Conservation (phyloP, 2,888 invertebrate species). For the Pandemis heparana region DNA sequence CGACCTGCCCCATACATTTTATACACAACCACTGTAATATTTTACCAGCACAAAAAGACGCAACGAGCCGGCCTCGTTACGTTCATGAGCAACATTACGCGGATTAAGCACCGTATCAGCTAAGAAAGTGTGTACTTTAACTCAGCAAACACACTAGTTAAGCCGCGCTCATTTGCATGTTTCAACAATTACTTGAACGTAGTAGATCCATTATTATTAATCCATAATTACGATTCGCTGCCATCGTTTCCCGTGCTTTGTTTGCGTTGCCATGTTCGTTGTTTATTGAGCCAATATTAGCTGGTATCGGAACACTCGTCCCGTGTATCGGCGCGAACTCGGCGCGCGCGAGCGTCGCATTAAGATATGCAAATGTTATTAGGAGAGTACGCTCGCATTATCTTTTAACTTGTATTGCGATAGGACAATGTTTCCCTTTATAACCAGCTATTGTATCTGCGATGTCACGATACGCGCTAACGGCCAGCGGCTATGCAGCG, state of each 20-base stretch:
- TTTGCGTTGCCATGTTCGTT: constrained; percentile 59
- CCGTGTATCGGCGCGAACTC: constrained; percentile 35
- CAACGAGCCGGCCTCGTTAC: constrained; percentile 2
- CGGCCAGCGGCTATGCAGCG: constrained; percentile 20
- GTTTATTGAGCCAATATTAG: constrained; percentile 69
- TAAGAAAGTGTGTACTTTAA: constrained; percentile 44
- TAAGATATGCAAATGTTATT: constrained; percentile 81
- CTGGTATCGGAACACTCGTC: constrained; percentile 56
- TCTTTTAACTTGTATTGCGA: constrained; percentile 65
- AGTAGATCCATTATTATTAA: constrained; percentile 72
- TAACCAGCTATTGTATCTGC: constrained; percentile 56
- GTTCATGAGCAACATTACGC: constrained; percentile 17
- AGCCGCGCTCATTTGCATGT: constrained; percentile 62
- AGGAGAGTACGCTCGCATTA: constrained; percentile 66
- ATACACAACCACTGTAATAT: constrained; percentile 28
- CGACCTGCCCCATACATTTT: constrained; percentile 24
- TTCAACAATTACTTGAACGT: constrained; percentile 56
- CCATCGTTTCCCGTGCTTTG: constrained; percentile 59
- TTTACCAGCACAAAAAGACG: constrained; percentile 20
- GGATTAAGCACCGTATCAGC: constrained; percentile 38
- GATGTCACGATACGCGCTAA: constrained; percentile 60
- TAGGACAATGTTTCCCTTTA: constrained; percentile 61
- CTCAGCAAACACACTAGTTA: constrained; percentile 47
- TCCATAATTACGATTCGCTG: constrained; percentile 67
- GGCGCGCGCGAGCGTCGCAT: constrained; percentile 58